Evolutionary conservation across 1,140 invertebrate species (phyloP).

Genomic region (Rhynchophorus ferrugineus): DNA sequence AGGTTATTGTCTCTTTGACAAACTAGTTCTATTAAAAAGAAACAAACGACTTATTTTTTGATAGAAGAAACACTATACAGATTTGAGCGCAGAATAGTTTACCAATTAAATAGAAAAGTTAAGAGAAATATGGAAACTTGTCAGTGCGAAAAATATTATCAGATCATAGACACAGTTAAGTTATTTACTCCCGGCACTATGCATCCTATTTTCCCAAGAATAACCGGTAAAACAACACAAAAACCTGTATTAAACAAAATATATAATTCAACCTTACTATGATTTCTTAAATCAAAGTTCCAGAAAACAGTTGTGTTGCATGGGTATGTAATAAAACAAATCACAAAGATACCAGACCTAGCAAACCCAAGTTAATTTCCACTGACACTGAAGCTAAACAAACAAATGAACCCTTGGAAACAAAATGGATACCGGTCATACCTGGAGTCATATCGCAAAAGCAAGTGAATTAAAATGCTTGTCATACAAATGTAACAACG

Average conservation of each 20-base stretch:
- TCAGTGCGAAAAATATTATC: slow-evolving; percentile 3
- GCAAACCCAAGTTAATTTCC: background rate
- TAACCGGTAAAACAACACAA: background rate
- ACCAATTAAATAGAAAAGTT: too few relatives aligned
- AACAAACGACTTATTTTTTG: too few relatives aligned
- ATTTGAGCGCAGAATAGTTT: too few relatives aligned
- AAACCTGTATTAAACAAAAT: background rate
- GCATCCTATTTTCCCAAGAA: background rate
- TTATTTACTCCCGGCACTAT: slow-evolving; percentile 1
- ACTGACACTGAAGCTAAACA: background rate
- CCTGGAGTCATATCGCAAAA: slow-evolving; percentile 11
- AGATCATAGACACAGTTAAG: background rate
- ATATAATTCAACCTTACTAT: background rate
- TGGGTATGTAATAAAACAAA: slow-evolving; percentile 5
- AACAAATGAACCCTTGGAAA: background rate
- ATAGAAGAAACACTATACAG: too few relatives aligned
- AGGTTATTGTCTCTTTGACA: too few relatives aligned
- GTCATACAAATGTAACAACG: too few relatives aligned
- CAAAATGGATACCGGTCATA: slow-evolving; percentile 10
- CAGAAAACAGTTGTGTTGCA: slow-evolving; percentile 4
- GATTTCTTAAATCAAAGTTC: slow-evolving; percentile 2
- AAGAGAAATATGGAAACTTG: slow-evolving; percentile 7
- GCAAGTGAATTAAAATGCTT: too few relatives aligned
- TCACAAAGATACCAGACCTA: background rate
- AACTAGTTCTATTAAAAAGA: too few relatives aligned